Conservation (phyloP, 2,797 vertebrate genomes). For the Fundulus diaphanus region DNA sequence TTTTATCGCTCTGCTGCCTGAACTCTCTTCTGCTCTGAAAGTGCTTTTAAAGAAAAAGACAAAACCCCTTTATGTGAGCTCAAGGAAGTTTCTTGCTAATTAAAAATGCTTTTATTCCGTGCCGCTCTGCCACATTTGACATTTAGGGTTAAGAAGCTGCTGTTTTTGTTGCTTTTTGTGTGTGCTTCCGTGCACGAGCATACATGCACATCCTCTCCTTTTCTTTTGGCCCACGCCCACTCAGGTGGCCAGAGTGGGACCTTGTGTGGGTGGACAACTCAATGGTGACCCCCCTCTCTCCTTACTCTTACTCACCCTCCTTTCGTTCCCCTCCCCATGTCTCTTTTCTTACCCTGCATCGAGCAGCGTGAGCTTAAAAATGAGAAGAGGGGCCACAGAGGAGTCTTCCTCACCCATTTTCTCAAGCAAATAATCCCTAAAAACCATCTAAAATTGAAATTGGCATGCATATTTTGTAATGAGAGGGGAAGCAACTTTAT, state of each 20-base stretch:
- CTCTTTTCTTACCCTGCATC: slow-evolving; percentile 46
- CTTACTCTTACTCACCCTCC: slow-evolving; percentile 28
- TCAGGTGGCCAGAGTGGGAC: slow-evolving; percentile 74
- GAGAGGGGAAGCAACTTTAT: not conserved
- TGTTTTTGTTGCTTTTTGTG: slow-evolving; percentile 9
- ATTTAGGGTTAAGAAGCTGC: slow-evolving; percentile 47
- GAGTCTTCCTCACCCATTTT: slow-evolving; percentile 28
- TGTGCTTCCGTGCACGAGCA: slow-evolving; percentile 10
- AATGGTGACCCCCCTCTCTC: slow-evolving; percentile 66
- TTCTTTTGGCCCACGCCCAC: slow-evolving; percentile 71
- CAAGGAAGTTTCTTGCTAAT: slow-evolving; percentile 62
- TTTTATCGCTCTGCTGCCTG: slow-evolving; percentile 21
- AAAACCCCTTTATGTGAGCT: slow-evolving; percentile 43
- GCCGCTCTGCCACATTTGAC: slow-evolving; percentile 44
- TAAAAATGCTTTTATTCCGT: slow-evolving; percentile 57
- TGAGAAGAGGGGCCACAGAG: slow-evolving; percentile 31
- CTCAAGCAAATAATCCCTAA: slow-evolving; percentile 34
- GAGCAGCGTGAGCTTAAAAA: slow-evolving; percentile 44
- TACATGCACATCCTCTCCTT: slow-evolving; percentile 37
- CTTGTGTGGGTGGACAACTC: slow-evolving; percentile 81
- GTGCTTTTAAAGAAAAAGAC: slow-evolving; percentile 47
- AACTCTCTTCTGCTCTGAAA: slow-evolving; percentile 48
- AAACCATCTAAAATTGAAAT: slow-evolving; percentile 8
- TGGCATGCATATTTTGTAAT: slow-evolving; percentile 4
- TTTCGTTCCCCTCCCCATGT: slow-evolving; percentile 4